A percentile compares a stretch with the other conserved stretches of the same genome.
These are phyloP conservation scores for Limnothrissa miodon DNA, from an alignment of 2,113 vertebrate genomes.

Conservation along the genomic window DNA sequence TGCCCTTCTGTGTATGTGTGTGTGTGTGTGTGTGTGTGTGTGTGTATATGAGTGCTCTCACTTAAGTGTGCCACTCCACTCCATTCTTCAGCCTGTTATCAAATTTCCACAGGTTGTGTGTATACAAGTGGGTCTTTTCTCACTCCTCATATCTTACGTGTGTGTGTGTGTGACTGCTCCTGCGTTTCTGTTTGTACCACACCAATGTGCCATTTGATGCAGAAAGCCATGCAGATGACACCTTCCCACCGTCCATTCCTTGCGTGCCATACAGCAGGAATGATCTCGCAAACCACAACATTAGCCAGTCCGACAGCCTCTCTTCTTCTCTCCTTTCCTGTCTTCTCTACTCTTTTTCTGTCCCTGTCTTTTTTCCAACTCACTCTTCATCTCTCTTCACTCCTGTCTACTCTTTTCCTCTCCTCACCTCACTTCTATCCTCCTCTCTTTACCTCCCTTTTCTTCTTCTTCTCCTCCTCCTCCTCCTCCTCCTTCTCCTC, in stretches of 20 bases:
- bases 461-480: not conserved
- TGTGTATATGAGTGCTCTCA: not conserved
- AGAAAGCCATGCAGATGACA: not conserved
- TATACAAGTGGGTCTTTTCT: constrained; percentile 13
- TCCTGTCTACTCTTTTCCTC: not conserved
- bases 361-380: too few relatives aligned
- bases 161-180: not conserved
- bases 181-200: not conserved
- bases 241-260: too few relatives aligned
- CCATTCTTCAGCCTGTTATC: not conserved
- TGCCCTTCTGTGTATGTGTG: not conserved
- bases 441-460: not conserved
- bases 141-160: constrained; percentile 1
- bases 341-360: not conserved
- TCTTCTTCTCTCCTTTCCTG: not conserved
- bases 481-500: not conserved
- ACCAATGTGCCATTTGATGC: not conserved
- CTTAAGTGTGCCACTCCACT: not conserved
- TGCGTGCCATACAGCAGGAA: not conserved
- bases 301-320: not conserved
- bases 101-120: constrained; percentile 22
- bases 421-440: too few relatives aligned
- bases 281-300: not conserved
- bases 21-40: not conserved
- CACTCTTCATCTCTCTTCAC: not conserved